Percentiles rank a stretch among this genome's conserved stretches.
These are phyloP conservation scores for Craseonycteris thonglongyai DNA, from an alignment of 2,113 vertebrate species.

Conservation along the genomic window DNA sequence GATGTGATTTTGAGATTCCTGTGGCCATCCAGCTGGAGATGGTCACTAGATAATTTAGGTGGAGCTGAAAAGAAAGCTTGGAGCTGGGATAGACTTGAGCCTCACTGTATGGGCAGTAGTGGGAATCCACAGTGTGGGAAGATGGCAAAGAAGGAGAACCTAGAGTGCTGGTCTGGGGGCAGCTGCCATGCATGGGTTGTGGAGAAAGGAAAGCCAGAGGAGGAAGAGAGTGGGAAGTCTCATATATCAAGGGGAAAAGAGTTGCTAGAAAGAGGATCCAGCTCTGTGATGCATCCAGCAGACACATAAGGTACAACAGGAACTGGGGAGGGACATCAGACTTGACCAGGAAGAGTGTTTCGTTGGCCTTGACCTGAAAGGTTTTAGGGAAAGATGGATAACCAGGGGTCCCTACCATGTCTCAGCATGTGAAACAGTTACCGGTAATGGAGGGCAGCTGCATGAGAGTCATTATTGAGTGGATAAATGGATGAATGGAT, in stretches of 20 bases:
- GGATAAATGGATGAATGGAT: background rate
- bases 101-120: background rate
- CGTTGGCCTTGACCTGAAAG: background rate
- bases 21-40: background rate
- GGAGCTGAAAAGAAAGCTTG: background rate
- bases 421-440: background rate
- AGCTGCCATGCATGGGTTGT: background rate
- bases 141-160: background rate
- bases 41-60: background rate
- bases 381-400: background rate
- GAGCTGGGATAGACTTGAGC: background rate
- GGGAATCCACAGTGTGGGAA: background rate
- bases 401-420: background rate
- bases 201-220: background rate
- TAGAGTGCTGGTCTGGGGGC: background rate
- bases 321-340: background rate
- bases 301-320: no score
- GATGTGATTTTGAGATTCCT: background rate
- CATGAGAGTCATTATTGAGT: background rate
- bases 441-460: background rate
- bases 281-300: background rate
- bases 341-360: background rate
- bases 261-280: background rate
- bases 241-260: background rate
- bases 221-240: background rate